Conservation (phyloP, 2,888 invertebrate species). For the Crepidodera aurea region DNA sequence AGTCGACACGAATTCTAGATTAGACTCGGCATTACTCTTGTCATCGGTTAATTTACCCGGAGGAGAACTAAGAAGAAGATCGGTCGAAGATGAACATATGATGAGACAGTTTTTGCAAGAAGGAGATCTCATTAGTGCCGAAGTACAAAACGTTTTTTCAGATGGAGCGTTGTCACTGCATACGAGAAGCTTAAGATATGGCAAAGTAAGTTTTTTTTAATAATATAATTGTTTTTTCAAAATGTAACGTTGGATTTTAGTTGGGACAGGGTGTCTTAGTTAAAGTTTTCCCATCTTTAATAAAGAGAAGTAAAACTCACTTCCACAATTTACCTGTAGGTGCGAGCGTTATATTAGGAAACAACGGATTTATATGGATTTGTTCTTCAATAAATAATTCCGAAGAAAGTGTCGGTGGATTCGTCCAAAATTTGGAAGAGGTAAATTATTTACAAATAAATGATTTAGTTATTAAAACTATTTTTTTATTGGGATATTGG, state of each 20-base stretch:
- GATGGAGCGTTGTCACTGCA: constrained; percentile 94
- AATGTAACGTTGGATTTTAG: constrained; percentile 58
- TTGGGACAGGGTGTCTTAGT: constrained; percentile 88
- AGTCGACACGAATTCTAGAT: constrained; percentile 90
- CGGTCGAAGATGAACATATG: constrained; percentile 95
- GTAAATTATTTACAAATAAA: constrained; percentile 52
- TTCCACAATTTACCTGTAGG: constrained; percentile 94
- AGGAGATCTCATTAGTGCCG: constrained; percentile 96
- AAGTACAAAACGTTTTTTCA: constrained; percentile 91
- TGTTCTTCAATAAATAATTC: constrained; percentile 73
- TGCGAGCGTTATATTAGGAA: constrained; percentile 91
- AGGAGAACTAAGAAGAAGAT: constrained; percentile 90
- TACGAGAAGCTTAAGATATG: constrained; percentile 95
- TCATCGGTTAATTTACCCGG: constrained; percentile 98
- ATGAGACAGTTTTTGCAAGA: constrained; percentile 95
- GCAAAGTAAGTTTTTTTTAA: constrained; percentile 73
- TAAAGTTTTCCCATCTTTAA: constrained; percentile 89
- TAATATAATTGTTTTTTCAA: neutral
- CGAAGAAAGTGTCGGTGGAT: constrained; percentile 75
- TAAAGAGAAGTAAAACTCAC: constrained; percentile 93
- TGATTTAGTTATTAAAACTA: too few species aligned
- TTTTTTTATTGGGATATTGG: too few species aligned
- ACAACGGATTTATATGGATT: constrained; percentile 97
- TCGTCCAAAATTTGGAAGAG: constrained; percentile 77
- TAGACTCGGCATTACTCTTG: constrained; percentile 85